phyloP scores from a whole-genome alignment of 2,888 invertebrate genomes.

The Netelia melanura region DNA sequence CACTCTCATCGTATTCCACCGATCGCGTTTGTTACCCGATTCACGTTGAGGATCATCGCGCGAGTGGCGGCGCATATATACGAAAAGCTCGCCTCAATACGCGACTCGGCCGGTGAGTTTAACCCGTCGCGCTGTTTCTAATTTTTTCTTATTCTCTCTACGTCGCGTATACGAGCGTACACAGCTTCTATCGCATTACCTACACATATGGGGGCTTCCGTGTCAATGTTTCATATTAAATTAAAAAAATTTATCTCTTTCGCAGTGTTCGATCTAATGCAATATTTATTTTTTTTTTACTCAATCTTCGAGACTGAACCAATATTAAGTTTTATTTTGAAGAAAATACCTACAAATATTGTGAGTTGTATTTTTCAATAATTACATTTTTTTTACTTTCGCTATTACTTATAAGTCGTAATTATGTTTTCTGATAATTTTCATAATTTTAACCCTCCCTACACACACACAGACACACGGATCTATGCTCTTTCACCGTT shows the following conservation, averaged over 20 bases:
- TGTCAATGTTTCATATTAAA: background rate
- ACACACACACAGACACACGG: too few species aligned
- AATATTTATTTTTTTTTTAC: too few species aligned
- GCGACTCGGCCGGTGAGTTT: constrained; percentile 61
- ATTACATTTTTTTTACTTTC: too few species aligned
- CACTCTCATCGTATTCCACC: constrained; percentile 41
- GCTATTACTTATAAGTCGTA: too few species aligned
- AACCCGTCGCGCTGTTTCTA: constrained; percentile 45
- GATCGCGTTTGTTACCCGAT: constrained; percentile 59
- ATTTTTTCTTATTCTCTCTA: constrained; percentile 59
- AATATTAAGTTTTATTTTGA: too few species aligned
- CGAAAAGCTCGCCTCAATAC: constrained; percentile 54
- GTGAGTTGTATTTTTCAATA: too few species aligned
- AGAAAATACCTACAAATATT: too few species aligned
- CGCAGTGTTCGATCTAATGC: background rate
- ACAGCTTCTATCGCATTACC: constrained; percentile 15
- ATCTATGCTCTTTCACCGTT: too few species aligned
- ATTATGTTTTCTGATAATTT: too few species aligned
- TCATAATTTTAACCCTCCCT: too few species aligned
- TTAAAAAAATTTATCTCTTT: background rate
- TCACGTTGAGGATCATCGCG: constrained; percentile 61
- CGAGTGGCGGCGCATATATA: constrained; percentile 34
- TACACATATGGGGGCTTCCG: constrained; percentile 9
- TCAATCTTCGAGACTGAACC: too few species aligned
- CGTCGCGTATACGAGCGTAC: constrained; percentile 14